phyloP scores from a whole-genome alignment of 2,797 vertebrate species.

The Allobates femoralis region DNA sequence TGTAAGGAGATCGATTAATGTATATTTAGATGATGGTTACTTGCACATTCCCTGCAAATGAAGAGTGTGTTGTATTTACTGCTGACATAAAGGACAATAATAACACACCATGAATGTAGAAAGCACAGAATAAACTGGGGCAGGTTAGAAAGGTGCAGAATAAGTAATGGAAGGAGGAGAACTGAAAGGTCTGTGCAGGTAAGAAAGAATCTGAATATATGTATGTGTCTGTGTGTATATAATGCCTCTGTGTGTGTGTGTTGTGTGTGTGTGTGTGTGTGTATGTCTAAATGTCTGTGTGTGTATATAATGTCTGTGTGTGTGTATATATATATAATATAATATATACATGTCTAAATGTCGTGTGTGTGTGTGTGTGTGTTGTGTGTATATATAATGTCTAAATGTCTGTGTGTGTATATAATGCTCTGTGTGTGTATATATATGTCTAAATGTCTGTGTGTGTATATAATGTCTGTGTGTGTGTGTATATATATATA shows the following conservation, averaged over 20 bases:
- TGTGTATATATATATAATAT: no score
- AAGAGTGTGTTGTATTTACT: conserved; percentile 11
- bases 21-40: conserved; percentile 8
- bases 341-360: no score
- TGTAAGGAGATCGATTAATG: conserved; percentile 41
- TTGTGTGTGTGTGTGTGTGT: neutral
- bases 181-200: neutral
- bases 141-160: neutral
- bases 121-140: neutral
- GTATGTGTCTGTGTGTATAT: neutral
- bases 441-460: neutral
- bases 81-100: neutral
- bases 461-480: neutral
- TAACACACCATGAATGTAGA: neutral
- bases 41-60: neutral
- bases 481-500: neutral
- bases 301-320: no score
- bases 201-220: neutral
- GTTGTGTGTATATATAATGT: no score
- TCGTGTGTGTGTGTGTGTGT: no score
- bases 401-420: no score
- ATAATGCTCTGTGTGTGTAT: neutral
- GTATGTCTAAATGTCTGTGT: neutral
- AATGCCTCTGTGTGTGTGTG: neutral
- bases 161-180: neutral